phyloP scores from a whole-genome alignment of 1,140 invertebrate species.

The Liolophura sinensis region DNA sequence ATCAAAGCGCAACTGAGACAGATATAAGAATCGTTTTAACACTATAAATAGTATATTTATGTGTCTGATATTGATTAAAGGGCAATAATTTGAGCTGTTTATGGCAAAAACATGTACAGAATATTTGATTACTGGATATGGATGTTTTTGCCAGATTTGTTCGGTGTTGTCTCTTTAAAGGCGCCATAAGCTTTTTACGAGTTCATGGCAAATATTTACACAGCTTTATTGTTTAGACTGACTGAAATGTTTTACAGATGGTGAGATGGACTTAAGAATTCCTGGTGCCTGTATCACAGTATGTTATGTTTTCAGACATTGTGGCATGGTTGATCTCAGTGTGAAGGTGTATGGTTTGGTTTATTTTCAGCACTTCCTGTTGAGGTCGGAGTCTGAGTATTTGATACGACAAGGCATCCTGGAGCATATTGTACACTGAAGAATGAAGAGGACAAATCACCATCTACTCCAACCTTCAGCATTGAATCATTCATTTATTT shows the following conservation, averaged over 20 bases:
- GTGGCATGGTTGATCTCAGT: background rate
- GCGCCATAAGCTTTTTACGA: too few species aligned
- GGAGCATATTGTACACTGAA: conserved; percentile 67
- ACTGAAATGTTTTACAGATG: background rate
- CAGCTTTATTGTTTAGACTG: background rate
- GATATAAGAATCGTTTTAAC: too few species aligned
- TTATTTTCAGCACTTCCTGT: conserved; percentile 76
- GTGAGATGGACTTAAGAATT: background rate
- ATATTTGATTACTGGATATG: too few species aligned
- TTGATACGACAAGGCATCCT: conserved; percentile 90
- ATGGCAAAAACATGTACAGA: background rate
- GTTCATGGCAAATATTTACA: too few species aligned
- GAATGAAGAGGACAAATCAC: background rate
- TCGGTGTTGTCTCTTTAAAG: too few species aligned
- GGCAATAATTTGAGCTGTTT: too few species aligned
- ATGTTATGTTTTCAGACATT: background rate
- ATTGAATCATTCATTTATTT: background rate
- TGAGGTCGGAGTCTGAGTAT: conserved; percentile 85
- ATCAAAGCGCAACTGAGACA: too few species aligned
- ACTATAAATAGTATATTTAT: too few species aligned
- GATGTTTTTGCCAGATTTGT: too few species aligned
- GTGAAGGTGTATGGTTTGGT: conserved; percentile 6
- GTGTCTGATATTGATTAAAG: too few species aligned
- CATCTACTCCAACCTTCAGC: background rate
- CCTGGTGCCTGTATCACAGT: background rate